phyloP scores from a whole-genome alignment of 2,113 vertebrate species.

The Marcusenius ussheri region DNA sequence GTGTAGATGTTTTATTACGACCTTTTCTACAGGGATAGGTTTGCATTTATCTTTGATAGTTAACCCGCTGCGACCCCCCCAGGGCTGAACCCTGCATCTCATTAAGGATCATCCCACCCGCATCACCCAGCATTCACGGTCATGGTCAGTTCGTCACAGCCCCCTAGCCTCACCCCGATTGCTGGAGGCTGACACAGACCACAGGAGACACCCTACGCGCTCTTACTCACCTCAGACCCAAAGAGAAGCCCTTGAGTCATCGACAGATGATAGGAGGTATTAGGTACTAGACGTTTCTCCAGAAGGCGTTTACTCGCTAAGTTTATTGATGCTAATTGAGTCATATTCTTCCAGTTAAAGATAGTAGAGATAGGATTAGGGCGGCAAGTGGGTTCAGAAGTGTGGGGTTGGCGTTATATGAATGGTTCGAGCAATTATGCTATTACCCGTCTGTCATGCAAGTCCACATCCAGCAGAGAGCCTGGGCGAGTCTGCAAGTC shows the following conservation, averaged over 20 bases:
- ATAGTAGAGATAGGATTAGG: not conserved
- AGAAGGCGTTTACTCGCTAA: not conserved
- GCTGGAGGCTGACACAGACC: not conserved
- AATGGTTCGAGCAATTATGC: not conserved
- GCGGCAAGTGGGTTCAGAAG: not conserved
- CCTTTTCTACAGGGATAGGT: constrained; percentile 67
- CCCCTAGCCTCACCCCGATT: constrained; percentile 18
- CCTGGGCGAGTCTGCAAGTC: not conserved
- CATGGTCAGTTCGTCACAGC: not conserved
- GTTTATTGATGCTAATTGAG: constrained; percentile 4
- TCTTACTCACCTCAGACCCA: not conserved
- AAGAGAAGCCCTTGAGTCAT: not conserved
- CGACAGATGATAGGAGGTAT: not conserved
- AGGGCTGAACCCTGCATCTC: constrained; percentile 62
- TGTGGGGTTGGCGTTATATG: not conserved
- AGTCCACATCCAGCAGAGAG: not conserved
- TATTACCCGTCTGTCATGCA: not conserved
- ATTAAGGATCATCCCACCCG: constrained; percentile 57
- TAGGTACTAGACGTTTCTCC: not conserved
- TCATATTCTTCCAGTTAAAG: not conserved
- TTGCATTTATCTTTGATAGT: constrained; percentile 73
- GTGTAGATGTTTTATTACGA: constrained; percentile 58
- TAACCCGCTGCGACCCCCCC: constrained; percentile 63
- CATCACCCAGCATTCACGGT: constrained; percentile 34
- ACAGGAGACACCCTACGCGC: not conserved